These are phyloP conservation scores for Diabrotica undecimpunctata DNA, from an alignment of 1,140 invertebrate species.

Conservation along the genomic window DNA sequence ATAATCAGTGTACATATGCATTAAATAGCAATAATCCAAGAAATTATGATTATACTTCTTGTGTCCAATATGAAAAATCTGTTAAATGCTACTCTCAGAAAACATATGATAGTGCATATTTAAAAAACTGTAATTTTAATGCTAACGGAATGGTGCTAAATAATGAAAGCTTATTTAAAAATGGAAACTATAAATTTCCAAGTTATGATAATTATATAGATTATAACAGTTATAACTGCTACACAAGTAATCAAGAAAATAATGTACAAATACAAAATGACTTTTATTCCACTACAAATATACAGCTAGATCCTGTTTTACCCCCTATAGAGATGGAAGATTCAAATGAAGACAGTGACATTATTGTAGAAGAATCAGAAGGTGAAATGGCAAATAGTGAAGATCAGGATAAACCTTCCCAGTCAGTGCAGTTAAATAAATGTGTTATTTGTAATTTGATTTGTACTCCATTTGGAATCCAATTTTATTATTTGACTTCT, in stretches of 20 bases:
- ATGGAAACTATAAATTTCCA: slow-evolving; percentile 2
- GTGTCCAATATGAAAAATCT: slow-evolving; percentile 33
- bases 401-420: slow-evolving; percentile 23
- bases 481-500: slow-evolving; percentile 40
- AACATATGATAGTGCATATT: neutral
- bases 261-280: neutral
- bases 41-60: slow-evolving; percentile 36
- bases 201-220: neutral
- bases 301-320: neutral
- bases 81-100: slow-evolving; percentile 35
- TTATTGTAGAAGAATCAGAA: slow-evolving; percentile 44
- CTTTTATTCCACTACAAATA: slow-evolving; percentile 9
- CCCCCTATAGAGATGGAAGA: slow-evolving; percentile 28
- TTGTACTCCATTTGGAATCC: slow-evolving; percentile 36
- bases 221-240: slow-evolving; percentile 14
- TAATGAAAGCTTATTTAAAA: neutral
- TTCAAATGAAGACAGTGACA: slow-evolving; percentile 42
- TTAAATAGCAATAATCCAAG: slow-evolving; percentile 30
- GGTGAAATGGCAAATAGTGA: slow-evolving; percentile 36
- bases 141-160: neutral
- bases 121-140: slow-evolving; percentile 19
- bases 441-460: slow-evolving; percentile 40
- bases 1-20: slow-evolving; percentile 26
- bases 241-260: slow-evolving; percentile 9
- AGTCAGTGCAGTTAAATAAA: slow-evolving; percentile 22